A percentile compares a stretch with the other conserved stretches of the same genome.
Evolutionary conservation across 1,140 invertebrate genomes (phyloP).

Genomic region (Archivesica marissinica): DNA sequence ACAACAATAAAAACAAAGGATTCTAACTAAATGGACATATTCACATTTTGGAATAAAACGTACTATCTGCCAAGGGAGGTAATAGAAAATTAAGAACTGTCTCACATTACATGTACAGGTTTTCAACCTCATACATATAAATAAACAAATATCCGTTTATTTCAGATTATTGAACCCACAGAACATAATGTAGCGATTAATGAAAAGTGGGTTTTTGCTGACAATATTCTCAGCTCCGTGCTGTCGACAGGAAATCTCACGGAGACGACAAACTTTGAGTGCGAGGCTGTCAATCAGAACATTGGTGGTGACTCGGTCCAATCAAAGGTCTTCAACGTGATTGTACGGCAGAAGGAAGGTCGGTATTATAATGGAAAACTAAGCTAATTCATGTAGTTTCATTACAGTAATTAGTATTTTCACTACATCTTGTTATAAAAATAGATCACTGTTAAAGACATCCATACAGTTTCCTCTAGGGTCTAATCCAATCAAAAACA

Average conservation of each 20-base stretch:
- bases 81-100: no score
- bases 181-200: constrained; percentile 27
- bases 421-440: no score
- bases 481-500: background rate
- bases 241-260: constrained; percentile 49
- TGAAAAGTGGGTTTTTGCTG: constrained; percentile 13
- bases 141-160: no score
- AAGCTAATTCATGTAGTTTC: no score
- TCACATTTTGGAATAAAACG: no score
- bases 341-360: constrained; percentile 54
- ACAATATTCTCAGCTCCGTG: constrained; percentile 4
- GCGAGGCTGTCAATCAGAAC: constrained; percentile 66
- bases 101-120: background rate
- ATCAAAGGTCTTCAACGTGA: constrained; percentile 47
- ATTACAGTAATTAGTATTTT: no score
- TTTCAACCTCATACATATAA: background rate
- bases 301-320: constrained; percentile 50
- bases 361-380: no score
- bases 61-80: no score
- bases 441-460: no score
- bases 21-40: no score
- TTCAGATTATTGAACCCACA: constrained; percentile 42
- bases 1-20: no score
- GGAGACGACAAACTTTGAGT: constrained; percentile 62
- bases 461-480: no score